Conservation (phyloP, 2,888 invertebrate species). For the Drosophila fungiperda region DNA sequence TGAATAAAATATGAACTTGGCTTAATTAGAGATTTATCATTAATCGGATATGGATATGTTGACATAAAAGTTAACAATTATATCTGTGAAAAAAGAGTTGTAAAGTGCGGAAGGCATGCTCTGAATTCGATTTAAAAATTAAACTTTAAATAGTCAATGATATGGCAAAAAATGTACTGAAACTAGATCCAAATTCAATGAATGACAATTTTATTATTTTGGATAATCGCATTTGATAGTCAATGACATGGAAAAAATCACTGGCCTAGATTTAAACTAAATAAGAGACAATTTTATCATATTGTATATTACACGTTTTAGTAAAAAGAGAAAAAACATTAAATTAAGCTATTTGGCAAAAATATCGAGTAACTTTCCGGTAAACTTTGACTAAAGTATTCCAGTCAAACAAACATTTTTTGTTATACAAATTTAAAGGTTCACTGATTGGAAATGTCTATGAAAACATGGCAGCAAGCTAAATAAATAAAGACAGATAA, state of each 20-base stretch:
- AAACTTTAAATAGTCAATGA: not conserved
- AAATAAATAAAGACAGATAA: not conserved
- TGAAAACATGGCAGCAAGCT: not conserved
- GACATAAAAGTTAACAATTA: conserved; percentile 13
- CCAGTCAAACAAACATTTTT: not conserved
- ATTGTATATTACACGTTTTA: not conserved
- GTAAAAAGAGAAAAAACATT: not conserved
- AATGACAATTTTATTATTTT: not conserved
- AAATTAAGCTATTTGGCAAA: not conserved
- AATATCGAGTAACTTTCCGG: not conserved
- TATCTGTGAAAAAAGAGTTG: conserved; percentile 4
- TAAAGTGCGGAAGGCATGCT: no score
- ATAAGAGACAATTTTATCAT: not conserved
- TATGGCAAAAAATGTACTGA: not conserved
- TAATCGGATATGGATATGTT: conserved; percentile 20
- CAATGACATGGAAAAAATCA: not conserved
- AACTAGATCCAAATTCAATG: not conserved
- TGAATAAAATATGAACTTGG: conserved; percentile 15
- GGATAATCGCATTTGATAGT: not conserved
- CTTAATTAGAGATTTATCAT: conserved; percentile 21
- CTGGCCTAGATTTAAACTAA: not conserved
- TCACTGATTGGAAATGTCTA: not conserved
- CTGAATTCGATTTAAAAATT: not conserved
- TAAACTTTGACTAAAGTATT: not conserved
- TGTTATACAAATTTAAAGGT: not conserved